These are phyloP conservation scores for Peromyscus attwateri DNA, from an alignment of 2,797 vertebrate species.

Conservation along the genomic window DNA sequence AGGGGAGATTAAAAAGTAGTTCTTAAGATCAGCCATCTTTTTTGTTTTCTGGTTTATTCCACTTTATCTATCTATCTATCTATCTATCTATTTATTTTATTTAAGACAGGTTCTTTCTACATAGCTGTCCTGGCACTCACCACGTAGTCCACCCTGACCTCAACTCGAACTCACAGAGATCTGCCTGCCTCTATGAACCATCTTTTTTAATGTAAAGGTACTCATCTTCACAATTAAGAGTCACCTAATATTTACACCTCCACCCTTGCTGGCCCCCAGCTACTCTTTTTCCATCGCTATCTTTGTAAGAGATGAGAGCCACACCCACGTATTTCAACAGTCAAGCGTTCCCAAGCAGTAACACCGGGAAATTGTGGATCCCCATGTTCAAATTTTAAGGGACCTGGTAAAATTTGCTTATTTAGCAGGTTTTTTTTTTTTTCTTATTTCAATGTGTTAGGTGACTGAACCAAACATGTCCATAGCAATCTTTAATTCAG, in stretches of 20 bases:
- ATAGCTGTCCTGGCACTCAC: neutral
- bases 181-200: neutral
- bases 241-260: slow-evolving; percentile 34
- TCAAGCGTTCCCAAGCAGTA: neutral
- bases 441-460: slow-evolving; percentile 40
- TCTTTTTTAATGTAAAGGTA: neutral
- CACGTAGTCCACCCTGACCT: neutral
- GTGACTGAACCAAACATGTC: neutral
- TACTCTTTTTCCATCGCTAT: slow-evolving; percentile 32
- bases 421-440: slow-evolving; percentile 39
- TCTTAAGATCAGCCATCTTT: neutral
- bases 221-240: slow-evolving; percentile 53
- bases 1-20: neutral
- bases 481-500: slow-evolving; percentile 30
- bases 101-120: neutral
- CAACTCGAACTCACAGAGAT: neutral
- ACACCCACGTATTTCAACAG: neutral
- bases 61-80: neutral
- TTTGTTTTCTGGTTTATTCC: neutral
- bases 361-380: neutral
- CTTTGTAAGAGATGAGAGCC: slow-evolving; percentile 16
- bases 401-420: slow-evolving; percentile 27
- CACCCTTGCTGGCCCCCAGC: slow-evolving; percentile 15
- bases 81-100: neutral
- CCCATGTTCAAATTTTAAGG: slow-evolving; percentile 46